phyloP scores from a whole-genome alignment of 2,113 vertebrate genomes.

The Lota lota region DNA sequence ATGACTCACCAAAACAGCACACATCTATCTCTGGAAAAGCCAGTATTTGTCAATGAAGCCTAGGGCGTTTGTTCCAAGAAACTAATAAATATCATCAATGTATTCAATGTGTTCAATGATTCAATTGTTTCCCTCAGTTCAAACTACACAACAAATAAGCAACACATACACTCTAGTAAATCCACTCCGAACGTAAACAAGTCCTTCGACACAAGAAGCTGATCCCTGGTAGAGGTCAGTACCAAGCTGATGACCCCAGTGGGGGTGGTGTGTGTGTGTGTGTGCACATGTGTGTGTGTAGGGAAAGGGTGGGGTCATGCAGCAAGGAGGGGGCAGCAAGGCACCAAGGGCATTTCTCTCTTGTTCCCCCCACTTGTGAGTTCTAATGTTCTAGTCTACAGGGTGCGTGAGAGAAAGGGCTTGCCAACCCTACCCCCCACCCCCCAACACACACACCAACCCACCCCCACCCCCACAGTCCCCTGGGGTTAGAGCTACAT shows the following conservation, averaged over 20 bases:
- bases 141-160: neutral
- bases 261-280: no score
- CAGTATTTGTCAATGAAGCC: constrained; percentile 8
- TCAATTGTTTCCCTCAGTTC: no score
- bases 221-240: constrained; percentile 33
- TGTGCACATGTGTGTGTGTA: neutral
- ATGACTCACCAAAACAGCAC: neutral
- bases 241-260: constrained; percentile 43
- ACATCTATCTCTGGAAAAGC: neutral
- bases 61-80: neutral
- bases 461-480: constrained; percentile 18
- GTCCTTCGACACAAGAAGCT: constrained; percentile 19
- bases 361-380: constrained; percentile 48
- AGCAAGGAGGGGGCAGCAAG: constrained; percentile 33
- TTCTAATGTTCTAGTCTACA: constrained; percentile 57
- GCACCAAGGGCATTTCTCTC: constrained; percentile 45
- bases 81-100: no score
- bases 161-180: constrained; percentile 8
- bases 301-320: constrained; percentile 17
- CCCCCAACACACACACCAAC: no score
- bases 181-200: constrained; percentile 33
- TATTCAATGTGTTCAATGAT: no score
- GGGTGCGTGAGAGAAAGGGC: constrained; percentile 55
- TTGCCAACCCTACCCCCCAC: constrained; percentile 46
- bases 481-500: constrained; percentile 38